phyloP scores from a whole-genome alignment of 2,888 invertebrate genomes.

The Cheilosia vernalis region DNA sequence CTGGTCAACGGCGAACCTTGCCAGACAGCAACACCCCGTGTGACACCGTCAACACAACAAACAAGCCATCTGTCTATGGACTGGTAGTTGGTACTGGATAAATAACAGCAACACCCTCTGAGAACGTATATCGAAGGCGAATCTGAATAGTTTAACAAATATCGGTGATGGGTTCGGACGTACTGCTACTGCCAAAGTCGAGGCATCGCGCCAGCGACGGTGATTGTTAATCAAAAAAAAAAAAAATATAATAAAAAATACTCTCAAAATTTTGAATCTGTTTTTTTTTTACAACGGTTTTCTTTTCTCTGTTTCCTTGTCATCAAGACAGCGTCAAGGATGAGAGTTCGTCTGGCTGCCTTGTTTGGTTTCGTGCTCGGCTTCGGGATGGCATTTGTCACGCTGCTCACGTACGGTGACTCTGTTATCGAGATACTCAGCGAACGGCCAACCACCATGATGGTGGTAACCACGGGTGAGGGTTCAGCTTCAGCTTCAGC shows the following conservation, averaged over 20 bases:
- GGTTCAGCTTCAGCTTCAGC: slow-evolving; percentile 50
- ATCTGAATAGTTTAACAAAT: slow-evolving; percentile 62
- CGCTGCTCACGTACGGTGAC: slow-evolving; percentile 76
- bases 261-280: slow-evolving; percentile 1
- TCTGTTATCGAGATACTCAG: slow-evolving; percentile 61
- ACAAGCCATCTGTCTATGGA: slow-evolving; percentile 30
- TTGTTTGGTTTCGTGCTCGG: slow-evolving; percentile 78
- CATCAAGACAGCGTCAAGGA: slow-evolving; percentile 60
- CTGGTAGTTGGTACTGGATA: no score
- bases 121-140: slow-evolving; percentile 11
- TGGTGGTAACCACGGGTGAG: slow-evolving; percentile 48
- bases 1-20: slow-evolving; percentile 34
- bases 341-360: slow-evolving; percentile 76
- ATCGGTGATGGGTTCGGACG: slow-evolving; percentile 72
- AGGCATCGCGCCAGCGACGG: slow-evolving; percentile 65
- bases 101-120: not conserved
- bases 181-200: slow-evolving; percentile 43
- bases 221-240: slow-evolving; percentile 45
- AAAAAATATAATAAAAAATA: no score
- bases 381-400: slow-evolving; percentile 78
- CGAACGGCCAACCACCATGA: slow-evolving; percentile 60
- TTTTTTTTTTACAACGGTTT: slow-evolving; percentile 12
- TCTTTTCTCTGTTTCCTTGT: slow-evolving; percentile 40
- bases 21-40: not conserved
- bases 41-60: slow-evolving; percentile 3